A percentile compares a stretch with the other conserved stretches of the same genome.
phyloP scores from a whole-genome alignment of 2,888 invertebrate species.

The Tuta absoluta region DNA sequence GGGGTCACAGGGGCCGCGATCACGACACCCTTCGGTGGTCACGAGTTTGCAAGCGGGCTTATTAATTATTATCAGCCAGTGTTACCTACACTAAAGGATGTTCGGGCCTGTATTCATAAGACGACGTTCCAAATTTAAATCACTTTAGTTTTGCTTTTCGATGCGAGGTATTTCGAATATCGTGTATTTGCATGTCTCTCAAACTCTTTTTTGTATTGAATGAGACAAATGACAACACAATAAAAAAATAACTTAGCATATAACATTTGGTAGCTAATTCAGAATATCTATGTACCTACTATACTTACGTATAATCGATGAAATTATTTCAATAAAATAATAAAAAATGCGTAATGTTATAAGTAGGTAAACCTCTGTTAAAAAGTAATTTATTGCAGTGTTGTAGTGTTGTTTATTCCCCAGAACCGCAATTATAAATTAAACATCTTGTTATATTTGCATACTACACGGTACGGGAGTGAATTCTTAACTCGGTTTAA shows the following conservation, averaged over 20 bases:
- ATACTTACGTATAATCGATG: no score
- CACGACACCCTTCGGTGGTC: constrained; percentile 80
- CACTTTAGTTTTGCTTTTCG: neutral
- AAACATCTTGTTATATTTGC: neutral
- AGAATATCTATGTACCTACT: no score
- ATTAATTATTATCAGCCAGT: constrained; percentile 61
- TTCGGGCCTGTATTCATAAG: constrained; percentile 30
- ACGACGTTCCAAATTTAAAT: neutral
- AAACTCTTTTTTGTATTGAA: no score
- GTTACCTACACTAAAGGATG: constrained; percentile 67
- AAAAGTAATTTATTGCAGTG: neutral
- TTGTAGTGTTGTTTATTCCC: neutral
- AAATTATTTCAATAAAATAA: no score
- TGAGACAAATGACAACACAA: no score
- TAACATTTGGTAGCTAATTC: no score
- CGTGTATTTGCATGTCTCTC: no score
- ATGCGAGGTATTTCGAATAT: no score
- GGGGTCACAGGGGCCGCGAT: constrained; percentile 77
- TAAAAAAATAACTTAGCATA: no score
- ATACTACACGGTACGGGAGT: constrained; percentile 3
- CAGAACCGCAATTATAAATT: constrained; percentile 1
- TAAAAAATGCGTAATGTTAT: neutral
- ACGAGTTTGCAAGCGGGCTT: constrained; percentile 54
- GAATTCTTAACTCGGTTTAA: neutral
- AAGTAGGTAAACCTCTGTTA: neutral